These are phyloP conservation scores for Pemphigus obesinymphae DNA, from an alignment of 1,140 invertebrate genomes.

Conservation along the genomic window DNA sequence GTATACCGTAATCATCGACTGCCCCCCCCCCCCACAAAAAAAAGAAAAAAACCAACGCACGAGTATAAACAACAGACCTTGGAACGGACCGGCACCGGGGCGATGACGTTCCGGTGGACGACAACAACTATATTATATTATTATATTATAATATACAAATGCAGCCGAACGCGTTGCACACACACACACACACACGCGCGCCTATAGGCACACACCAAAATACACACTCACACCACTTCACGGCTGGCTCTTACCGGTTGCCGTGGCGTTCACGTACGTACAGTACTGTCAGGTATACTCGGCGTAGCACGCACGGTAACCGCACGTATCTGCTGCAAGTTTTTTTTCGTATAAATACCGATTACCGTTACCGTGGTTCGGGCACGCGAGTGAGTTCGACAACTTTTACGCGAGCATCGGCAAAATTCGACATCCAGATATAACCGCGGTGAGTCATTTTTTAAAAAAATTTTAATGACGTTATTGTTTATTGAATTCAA, in stretches of 20 bases:
- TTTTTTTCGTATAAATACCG: too few relatives aligned
- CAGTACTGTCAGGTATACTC: not conserved
- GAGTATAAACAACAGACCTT: not conserved
- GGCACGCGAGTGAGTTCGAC: too few relatives aligned
- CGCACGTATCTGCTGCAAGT: too few relatives aligned
- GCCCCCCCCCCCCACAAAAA: not conserved
- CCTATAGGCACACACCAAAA: too few relatives aligned
- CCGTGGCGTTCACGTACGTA: not conserved
- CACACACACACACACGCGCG: not conserved
- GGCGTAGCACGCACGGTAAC: not conserved
- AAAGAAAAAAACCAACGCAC: not conserved
- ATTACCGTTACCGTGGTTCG: too few relatives aligned
- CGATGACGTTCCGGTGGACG: constrained; percentile 32
- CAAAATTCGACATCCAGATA: too few relatives aligned
- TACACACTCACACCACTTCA: not conserved
- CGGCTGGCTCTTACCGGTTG: not conserved
- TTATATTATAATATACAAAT: too few relatives aligned
- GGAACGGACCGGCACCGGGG: not conserved
- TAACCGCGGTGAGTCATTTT: too few relatives aligned
- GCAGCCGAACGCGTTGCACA: not conserved
- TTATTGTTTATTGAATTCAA: too few relatives aligned
- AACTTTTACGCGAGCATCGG: too few relatives aligned
- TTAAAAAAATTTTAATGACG: too few relatives aligned
- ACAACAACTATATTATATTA: not conserved
- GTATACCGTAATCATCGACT: not conserved